Conservation (phyloP, 2,113 vertebrate species). For the Onychostoma macrolepis region DNA sequence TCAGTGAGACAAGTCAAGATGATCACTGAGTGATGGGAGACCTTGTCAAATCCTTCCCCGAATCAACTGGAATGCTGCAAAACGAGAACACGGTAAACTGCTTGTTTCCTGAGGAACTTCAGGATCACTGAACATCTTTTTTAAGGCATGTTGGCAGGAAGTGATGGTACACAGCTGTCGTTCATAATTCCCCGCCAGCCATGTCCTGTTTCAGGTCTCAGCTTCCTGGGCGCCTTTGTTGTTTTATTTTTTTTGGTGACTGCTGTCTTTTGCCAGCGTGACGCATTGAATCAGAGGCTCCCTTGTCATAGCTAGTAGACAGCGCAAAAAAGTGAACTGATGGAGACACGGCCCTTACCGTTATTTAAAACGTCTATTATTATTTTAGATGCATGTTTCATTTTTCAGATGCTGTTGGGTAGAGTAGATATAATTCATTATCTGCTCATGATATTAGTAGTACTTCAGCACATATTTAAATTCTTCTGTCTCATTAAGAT, state of each 20-base stretch:
- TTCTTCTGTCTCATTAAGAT: background rate
- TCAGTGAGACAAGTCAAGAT: slow-evolving; percentile 9
- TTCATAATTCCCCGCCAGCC: slow-evolving; percentile 14
- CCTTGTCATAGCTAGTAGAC: background rate
- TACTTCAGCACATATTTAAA: background rate
- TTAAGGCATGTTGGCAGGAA: slow-evolving; percentile 11
- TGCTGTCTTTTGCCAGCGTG: slow-evolving; percentile 3
- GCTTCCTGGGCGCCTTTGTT: background rate
- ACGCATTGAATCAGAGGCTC: background rate
- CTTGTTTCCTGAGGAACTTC: slow-evolving; percentile 11
- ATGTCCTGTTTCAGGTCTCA: slow-evolving; percentile 16
- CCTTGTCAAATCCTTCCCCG: background rate
- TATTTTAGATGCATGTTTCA: background rate
- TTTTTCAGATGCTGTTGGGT: background rate
- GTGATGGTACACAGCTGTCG: slow-evolving; percentile 2
- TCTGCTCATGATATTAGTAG: background rate
- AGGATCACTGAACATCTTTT: slow-evolving; percentile 22
- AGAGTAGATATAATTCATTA: background rate
- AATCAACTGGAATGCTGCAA: background rate
- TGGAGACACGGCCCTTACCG: background rate
- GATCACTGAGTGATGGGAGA: background rate
- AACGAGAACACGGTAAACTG: background rate
- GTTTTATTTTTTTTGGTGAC: background rate
- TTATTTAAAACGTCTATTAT: background rate
- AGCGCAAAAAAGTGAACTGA: background rate